Conservation (phyloP, 2,888 invertebrate genomes). For the Clepsis dumicolana region DNA sequence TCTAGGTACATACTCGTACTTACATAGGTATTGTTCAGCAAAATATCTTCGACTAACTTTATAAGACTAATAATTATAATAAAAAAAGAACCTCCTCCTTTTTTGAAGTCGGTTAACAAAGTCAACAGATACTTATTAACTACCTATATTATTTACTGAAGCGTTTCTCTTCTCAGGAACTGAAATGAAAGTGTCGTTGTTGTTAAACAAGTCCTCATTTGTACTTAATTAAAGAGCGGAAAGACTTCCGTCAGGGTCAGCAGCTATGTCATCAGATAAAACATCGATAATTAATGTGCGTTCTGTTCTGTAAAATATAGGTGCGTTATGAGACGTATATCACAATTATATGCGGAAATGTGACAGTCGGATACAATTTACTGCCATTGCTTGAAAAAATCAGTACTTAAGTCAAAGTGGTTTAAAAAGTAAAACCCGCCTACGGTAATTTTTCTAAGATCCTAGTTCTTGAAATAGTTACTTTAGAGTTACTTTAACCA, state of each 20-base stretch:
- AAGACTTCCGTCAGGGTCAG: slow-evolving; percentile 41
- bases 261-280: slow-evolving; percentile 48
- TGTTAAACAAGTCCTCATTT: slow-evolving; percentile 1
- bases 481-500: too few relatives aligned
- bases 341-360: slow-evolving; percentile 48
- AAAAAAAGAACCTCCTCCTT: background rate
- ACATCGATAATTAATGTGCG: slow-evolving; percentile 51
- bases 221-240: slow-evolving; percentile 24
- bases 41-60: background rate
- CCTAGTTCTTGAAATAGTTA: too few relatives aligned
- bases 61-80: background rate
- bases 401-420: too few relatives aligned
- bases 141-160: too few relatives aligned
- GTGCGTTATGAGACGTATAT: slow-evolving; percentile 37
- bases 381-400: background rate
- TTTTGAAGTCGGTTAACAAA: too few relatives aligned
- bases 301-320: slow-evolving; percentile 49
- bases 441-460: too few relatives aligned
- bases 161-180: background rate
- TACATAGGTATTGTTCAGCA: background rate
- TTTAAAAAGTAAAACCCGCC: too few relatives aligned
- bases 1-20: too few relatives aligned
- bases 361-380: background rate
- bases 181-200: background rate
- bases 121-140: too few relatives aligned